Percentiles rank a stretch among this genome's conserved stretches.
Conservation (phyloP, 2,797 vertebrate species). For the Anisognathus igniventris region DNA sequence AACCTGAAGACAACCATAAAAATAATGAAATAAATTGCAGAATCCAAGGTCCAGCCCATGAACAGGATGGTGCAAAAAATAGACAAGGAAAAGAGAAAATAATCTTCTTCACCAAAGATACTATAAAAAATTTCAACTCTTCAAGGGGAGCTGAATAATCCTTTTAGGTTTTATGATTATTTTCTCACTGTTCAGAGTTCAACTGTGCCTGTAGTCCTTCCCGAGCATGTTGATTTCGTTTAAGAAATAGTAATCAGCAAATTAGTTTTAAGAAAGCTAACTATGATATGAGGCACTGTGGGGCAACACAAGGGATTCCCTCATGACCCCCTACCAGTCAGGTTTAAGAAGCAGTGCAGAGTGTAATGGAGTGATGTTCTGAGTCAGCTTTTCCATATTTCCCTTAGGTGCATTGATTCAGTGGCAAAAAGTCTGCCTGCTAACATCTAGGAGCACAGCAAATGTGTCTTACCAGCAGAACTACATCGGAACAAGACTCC, state of each 20-base stretch:
- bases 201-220: not conserved
- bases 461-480: not conserved
- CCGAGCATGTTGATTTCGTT: not conserved
- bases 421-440: not conserved
- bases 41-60: not conserved
- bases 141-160: conserved; percentile 10
- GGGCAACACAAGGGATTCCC: not conserved
- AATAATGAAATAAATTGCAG: not conserved
- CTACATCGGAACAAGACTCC: not conserved
- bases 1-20: not conserved
- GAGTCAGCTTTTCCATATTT: not conserved
- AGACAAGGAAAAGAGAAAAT: not conserved
- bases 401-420: not conserved
- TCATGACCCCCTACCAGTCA: not conserved
- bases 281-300: not conserved
- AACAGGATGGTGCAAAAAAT: not conserved
- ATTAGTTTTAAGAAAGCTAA: not conserved
- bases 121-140: not conserved
- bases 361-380: not conserved
- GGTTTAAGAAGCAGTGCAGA: not conserved
- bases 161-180: not conserved
- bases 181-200: not conserved
- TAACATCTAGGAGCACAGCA: not conserved
- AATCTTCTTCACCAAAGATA: not conserved
- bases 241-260: not conserved